Evolutionary conservation across 2,888 invertebrate genomes (phyloP).

Genomic region (Eupsilia transversa): DNA sequence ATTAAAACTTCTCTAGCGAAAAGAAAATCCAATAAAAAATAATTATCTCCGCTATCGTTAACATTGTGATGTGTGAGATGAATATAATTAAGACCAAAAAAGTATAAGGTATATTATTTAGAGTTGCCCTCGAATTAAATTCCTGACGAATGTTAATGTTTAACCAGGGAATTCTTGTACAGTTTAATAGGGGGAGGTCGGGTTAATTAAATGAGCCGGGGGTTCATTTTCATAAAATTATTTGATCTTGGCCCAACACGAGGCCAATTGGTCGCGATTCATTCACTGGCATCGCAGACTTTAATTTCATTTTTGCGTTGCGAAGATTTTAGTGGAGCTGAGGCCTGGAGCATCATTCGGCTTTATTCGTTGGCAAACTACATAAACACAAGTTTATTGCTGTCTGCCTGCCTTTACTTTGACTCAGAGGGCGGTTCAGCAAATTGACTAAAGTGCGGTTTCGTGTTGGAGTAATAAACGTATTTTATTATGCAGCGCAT

Average conservation of each 20-base stretch:
- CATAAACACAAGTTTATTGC: conserved; percentile 84
- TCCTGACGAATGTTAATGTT: conserved; percentile 89
- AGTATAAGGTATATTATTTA: conserved; percentile 84
- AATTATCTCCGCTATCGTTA: conserved; percentile 81
- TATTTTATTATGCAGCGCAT: conserved; percentile 70
- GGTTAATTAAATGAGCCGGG: conserved; percentile 89
- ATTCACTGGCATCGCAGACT: conserved; percentile 79
- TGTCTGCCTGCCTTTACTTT: conserved; percentile 80
- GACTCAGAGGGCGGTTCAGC: conserved; percentile 74
- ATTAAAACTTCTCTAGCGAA: conserved; percentile 86
- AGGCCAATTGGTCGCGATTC: conserved; percentile 82
- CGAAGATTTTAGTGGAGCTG: conserved; percentile 67
- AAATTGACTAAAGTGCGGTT: conserved; percentile 80
- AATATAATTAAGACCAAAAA: conserved; percentile 80
- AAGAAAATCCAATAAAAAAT: conserved; percentile 85
- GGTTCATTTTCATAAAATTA: conserved; percentile 89
- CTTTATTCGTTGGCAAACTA: conserved; percentile 78
- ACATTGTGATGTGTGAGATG: conserved; percentile 79
- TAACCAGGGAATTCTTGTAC: conserved; percentile 89
- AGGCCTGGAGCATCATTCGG: conserved; percentile 67
- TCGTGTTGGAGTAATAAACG: conserved; percentile 76
- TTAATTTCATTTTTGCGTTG: conserved; percentile 84
- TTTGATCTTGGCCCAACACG: conserved; percentile 85
- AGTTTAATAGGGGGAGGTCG: conserved; percentile 86
- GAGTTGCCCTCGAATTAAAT: conserved; percentile 85